phyloP scores from a whole-genome alignment of 2,113 vertebrate species.

The Pelvicachromis taeniatus region DNA sequence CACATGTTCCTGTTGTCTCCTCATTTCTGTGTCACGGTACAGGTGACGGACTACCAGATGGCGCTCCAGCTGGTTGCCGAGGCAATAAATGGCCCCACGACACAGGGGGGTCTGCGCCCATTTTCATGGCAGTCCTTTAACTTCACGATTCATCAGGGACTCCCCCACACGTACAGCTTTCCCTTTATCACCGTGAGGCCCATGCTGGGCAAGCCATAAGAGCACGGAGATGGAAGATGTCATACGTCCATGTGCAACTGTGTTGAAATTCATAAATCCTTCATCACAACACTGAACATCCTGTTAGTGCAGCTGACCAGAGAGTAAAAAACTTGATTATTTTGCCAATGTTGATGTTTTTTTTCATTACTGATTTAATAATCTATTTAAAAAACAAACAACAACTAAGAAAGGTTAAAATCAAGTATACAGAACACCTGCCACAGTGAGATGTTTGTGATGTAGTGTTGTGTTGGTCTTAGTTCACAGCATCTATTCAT shows the following conservation, averaged over 20 bases:
- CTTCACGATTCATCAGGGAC: constrained; percentile 76
- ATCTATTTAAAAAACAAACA: neutral
- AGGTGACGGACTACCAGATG: constrained; percentile 84
- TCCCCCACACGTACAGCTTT: constrained; percentile 81
- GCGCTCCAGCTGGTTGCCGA: constrained; percentile 74
- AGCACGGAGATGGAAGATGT: neutral
- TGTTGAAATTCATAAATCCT: neutral
- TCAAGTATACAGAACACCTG: neutral
- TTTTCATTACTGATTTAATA: neutral
- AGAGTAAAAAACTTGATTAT: neutral
- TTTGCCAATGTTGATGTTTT: neutral
- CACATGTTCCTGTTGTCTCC: neutral
- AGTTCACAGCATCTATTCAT: neutral
- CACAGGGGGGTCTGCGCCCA: constrained; percentile 76
- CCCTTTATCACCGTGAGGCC: constrained; percentile 80
- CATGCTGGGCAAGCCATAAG: constrained; percentile 56
- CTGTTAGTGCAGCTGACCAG: neutral
- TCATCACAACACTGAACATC: neutral
- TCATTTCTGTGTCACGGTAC: neutral
- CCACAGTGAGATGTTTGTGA: neutral
- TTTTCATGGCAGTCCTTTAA: constrained; percentile 85
- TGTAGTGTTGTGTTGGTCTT: neutral
- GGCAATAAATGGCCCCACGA: constrained; percentile 83
- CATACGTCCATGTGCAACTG: neutral
- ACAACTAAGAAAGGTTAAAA: neutral